Base-by-base conservation (phyloP, 2,888 invertebrate species). In the Ophion ventricosus region DNA sequence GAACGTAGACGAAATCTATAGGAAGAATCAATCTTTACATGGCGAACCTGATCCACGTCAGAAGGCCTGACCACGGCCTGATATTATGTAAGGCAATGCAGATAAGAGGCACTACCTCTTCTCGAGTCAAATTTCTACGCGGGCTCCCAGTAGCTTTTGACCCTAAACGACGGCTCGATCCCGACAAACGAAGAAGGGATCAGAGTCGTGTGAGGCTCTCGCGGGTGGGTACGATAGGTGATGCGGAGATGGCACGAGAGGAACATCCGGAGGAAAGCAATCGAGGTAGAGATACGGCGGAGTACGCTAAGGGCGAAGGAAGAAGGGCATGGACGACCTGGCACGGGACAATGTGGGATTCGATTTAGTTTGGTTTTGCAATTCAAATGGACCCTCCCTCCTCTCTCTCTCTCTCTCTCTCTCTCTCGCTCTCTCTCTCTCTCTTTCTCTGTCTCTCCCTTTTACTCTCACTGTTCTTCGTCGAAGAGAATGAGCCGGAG, bases 101-200 rank as follows among this genome's bases (percentile, higher is more conserved):
- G n/a, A n/a, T n/a, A n/a, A n/a, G n/a, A n/a, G n/a, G n/a, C n/a
- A n/a, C n/a, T n/a, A n/a, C n/a, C n/a, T n/a, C n/a, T n/a, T n/a
- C n/a, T n/a, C n/a, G n/a, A n/a, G n/a, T n/a, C n/a, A n/a, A n/a
- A n/a, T n/a, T n/a, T n/a, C n/a, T n/a, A n/a, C n/a, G 11, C n/a
- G 17, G 17, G 77, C 29, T 77, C 43, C 61, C 57, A 84, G 82
- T 75, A 69, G 75, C 85, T 79, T 85, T 88, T 85, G 85, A 86
- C 84, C 85, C 80, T 86, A 88, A 90, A 88, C 87, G 88, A 90
- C 87, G 87, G 91, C 90, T 90, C 88, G 88, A 90, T 91, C 87
- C 82, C 83, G 86, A 79, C 81, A 75, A 87, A 74, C 35, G 7
- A n/a, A 35, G 20, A 23, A 54, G 67, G 73, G 70, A 74, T 73